Evolutionary conservation across 2,888 invertebrate species (phyloP).

Genomic region (Monoplex corrugatus): DNA sequence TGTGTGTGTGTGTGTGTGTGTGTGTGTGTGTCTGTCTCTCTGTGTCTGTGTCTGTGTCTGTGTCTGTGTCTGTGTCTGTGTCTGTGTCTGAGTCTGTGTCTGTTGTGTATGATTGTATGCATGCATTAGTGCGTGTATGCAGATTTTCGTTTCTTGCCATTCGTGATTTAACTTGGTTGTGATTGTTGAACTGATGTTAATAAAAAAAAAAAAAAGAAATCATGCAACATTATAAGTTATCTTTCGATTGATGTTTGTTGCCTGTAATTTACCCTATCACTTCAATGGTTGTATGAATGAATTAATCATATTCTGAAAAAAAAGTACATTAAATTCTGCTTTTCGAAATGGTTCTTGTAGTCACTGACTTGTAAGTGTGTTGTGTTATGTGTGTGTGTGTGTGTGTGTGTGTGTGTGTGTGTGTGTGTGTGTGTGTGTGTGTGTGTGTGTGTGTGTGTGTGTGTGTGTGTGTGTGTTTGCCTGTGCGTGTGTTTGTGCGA

Average conservation of each 20-base stretch:
- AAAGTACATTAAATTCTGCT: too few species aligned
- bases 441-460: not conserved
- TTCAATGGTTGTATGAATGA: too few species aligned
- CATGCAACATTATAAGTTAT: too few species aligned
- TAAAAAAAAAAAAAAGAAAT: too few species aligned
- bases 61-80: not conserved
- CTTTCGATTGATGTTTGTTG: too few species aligned
- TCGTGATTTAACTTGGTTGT: too few species aligned
- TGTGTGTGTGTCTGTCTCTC: not conserved
- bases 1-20: not conserved
- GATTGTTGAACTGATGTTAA: too few species aligned
- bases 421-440: constrained; percentile 12
- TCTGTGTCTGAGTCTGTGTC: not conserved
- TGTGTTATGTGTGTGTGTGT: not conserved
- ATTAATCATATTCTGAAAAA: too few species aligned
- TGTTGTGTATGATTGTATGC: not conserved
- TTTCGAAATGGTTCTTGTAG: too few species aligned
- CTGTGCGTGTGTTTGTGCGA: not conserved
- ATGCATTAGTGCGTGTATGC: not conserved
- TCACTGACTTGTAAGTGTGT: too few species aligned
- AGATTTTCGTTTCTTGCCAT: too few species aligned
- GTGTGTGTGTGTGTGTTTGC: not conserved
- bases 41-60: not conserved
- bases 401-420: constrained; percentile 25
- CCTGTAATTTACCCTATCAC: too few species aligned